Evolutionary conservation across 92 coral and sea anemone species (phyloP).

Genomic region (Anthopleura xanthogrammica): DNA sequence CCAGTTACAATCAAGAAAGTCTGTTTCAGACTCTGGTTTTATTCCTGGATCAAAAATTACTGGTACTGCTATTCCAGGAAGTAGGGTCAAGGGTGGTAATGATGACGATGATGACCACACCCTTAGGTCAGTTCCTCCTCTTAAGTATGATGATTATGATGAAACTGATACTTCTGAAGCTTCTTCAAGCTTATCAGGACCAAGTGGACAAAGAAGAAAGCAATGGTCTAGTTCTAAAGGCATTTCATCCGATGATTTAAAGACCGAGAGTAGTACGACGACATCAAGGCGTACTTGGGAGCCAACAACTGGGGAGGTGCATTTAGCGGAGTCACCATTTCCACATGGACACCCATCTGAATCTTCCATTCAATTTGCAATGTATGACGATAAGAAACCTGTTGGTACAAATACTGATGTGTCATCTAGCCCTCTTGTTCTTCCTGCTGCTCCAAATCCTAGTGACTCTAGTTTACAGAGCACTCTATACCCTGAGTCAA

Average conservation of each 20-base stretch:
- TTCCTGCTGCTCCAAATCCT: constrained; percentile 30
- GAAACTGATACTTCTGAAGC: constrained; percentile 46
- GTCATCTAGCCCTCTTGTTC: background rate
- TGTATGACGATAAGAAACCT: constrained; percentile 52
- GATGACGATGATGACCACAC: constrained; percentile 21
- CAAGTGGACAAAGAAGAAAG: constrained; percentile 35
- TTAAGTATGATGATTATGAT: constrained; percentile 13
- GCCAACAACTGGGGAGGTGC: constrained; percentile 43
- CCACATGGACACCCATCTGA: constrained; percentile 78
- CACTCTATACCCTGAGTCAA: constrained; percentile 41
- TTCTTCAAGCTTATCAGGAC: constrained; percentile 11
- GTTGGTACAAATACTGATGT: background rate
- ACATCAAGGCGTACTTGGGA: constrained; percentile 66
- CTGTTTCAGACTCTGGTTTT: constrained; percentile 42
- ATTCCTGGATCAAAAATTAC: constrained; percentile 14
- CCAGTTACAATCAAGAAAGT: constrained; percentile 37
- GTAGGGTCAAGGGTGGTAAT: background rate
- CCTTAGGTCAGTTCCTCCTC: constrained; percentile 13
- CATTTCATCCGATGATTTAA: constrained; percentile 24
- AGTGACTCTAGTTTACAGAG: constrained; percentile 62
- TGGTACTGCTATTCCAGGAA: background rate
- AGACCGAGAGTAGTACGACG: constrained; percentile 10
- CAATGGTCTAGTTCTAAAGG: constrained; percentile 48
- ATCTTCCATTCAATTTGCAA: constrained; percentile 71
- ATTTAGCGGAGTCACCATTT: constrained; percentile 51